Evolutionary conservation across 2,113 vertebrate genomes (phyloP).

Genomic region (Arvicanthis niloticus): DNA sequence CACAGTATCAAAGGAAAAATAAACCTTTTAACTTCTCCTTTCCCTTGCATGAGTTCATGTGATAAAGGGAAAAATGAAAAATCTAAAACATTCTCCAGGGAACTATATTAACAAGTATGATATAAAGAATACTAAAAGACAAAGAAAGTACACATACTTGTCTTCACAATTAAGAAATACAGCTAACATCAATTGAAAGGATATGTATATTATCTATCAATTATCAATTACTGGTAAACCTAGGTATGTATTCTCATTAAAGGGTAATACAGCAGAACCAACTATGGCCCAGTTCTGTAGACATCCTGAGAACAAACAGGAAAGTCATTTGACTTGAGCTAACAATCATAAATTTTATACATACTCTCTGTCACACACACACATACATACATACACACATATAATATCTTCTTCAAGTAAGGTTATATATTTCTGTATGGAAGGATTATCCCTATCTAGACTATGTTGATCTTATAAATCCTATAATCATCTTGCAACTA

Average conservation of each 20-base stretch:
- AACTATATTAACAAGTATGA: background rate
- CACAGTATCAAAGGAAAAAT: background rate
- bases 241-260: conserved; percentile 25
- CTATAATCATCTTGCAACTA: background rate
- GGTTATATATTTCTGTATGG: conserved; percentile 7
- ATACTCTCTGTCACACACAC: background rate
- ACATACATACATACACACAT: background rate
- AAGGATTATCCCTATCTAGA: background rate
- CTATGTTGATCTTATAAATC: background rate
- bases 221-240: background rate
- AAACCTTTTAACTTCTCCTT: background rate
- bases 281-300: background rate
- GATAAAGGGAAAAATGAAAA: background rate
- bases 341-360: background rate
- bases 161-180: background rate
- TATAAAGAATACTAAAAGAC: background rate
- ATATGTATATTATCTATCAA: conserved; percentile 6
- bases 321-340: background rate
- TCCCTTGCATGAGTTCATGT: background rate
- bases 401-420: conserved; percentile 23
- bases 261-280: background rate
- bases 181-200: conserved; percentile 4
- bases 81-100: background rate
- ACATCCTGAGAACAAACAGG: background rate
- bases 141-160: background rate